These are phyloP conservation scores for Pteropus alecto DNA, from an alignment of 2,113 vertebrate genomes.

Conservation along the genomic window DNA sequence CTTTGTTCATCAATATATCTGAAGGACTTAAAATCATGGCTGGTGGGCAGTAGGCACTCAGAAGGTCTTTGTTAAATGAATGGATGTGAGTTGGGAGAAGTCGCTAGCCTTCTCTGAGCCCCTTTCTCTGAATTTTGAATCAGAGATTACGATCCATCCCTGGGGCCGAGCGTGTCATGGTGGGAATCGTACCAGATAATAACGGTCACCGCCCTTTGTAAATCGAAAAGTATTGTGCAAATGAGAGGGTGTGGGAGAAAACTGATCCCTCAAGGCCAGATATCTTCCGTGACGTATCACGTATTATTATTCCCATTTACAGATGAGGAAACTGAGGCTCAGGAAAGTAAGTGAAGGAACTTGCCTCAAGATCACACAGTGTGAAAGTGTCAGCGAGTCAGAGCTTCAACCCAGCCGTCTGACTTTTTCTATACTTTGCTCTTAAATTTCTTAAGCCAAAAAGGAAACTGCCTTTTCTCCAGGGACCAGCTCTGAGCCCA, in stretches of 20 bases:
- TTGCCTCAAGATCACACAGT: neutral
- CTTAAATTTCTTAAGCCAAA: neutral
- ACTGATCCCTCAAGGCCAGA: neutral
- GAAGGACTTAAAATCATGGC: neutral
- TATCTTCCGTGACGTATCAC: accelerated
- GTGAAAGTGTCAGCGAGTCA: neutral
- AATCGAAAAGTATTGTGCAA: neutral
- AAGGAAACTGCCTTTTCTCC: neutral
- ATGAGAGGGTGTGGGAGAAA: neutral
- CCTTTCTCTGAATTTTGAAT: neutral
- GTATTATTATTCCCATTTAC: neutral
- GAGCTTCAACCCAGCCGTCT: neutral
- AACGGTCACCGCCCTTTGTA: neutral
- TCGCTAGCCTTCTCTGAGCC: neutral
- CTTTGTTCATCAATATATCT: no score
- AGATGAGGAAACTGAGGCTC: neutral
- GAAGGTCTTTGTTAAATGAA: neutral
- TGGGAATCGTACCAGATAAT: neutral
- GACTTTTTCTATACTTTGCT: neutral
- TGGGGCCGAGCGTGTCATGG: accelerated
- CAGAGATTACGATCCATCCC: neutral
- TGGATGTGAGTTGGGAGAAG: neutral
- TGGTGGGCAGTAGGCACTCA: neutral
- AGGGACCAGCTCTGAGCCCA: neutral
- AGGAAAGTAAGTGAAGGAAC: neutral